Conservation (phyloP, 2,888 invertebrate species). For the Torymus aiolomorphi region DNA sequence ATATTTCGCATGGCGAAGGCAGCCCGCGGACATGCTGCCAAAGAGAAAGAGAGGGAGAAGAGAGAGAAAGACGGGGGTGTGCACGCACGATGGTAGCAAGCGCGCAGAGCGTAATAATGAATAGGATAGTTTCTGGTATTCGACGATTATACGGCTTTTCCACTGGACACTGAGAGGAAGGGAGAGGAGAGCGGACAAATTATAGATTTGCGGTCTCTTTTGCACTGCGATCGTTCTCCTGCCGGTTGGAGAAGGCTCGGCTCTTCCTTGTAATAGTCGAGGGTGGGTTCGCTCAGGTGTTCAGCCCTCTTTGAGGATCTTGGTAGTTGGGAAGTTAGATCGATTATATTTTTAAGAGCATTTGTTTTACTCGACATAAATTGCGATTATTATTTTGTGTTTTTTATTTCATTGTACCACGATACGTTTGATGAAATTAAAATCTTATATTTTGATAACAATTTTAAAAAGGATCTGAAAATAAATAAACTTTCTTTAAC, state of each 20-base stretch:
- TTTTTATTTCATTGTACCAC: too few relatives aligned
- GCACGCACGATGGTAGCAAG: constrained; percentile 71
- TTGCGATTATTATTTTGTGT: too few relatives aligned
- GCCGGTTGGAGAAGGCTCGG: neutral
- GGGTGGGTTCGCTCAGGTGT: too few relatives aligned
- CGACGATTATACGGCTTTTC: constrained; percentile 74
- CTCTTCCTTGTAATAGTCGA: neutral
- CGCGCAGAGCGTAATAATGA: constrained; percentile 74
- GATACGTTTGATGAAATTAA: too few relatives aligned
- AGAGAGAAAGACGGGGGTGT: constrained; percentile 39
- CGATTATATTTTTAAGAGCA: too few relatives aligned
- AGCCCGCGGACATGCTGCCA: constrained; percentile 12
- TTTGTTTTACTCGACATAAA: too few relatives aligned
- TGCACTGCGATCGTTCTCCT: constrained; percentile 41
- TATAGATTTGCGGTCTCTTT: constrained; percentile 72
- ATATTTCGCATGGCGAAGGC: constrained; percentile 64
- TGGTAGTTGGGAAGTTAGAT: too few relatives aligned
- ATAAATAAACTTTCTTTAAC: too few relatives aligned
- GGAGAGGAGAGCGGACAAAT: constrained; percentile 67
- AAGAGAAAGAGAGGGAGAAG: constrained; percentile 23
- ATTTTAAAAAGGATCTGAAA: too few relatives aligned
- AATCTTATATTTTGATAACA: too few relatives aligned
- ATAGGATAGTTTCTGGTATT: constrained; percentile 75
- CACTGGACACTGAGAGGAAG: neutral
- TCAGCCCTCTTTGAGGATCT: too few relatives aligned